Evolutionary conservation across 2,797 vertebrate genomes (phyloP).

Genomic region (Darevskia nairensis): DNA sequence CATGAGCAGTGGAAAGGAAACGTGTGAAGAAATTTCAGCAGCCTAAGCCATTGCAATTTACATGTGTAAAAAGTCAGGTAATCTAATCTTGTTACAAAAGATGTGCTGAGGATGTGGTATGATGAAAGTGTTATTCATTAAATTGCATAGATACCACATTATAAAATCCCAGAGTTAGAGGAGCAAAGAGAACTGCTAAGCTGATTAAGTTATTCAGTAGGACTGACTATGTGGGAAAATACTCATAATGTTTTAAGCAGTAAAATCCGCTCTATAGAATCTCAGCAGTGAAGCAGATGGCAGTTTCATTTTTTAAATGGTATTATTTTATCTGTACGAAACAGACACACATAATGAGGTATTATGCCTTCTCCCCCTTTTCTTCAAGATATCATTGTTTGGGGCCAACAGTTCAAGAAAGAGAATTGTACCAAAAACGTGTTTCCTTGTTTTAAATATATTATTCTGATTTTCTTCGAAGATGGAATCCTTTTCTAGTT

Average conservation of each 20-base stretch:
- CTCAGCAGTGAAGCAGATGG: not conserved
- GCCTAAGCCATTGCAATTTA: not conserved
- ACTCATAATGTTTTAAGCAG: constrained; percentile 1
- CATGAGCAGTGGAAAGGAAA: not conserved
- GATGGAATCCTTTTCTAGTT: not conserved
- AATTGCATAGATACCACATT: constrained; percentile 43
- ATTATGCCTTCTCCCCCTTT: not conserved
- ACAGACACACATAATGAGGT: not conserved
- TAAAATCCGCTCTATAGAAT: constrained; percentile 32
- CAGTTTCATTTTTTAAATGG: not conserved
- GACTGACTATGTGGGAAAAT: constrained; percentile 20
- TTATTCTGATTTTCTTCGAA: too few relatives aligned
- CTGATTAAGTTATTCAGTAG: constrained; percentile 46
- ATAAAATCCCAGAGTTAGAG: constrained; percentile 46
- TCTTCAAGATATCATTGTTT: not conserved
- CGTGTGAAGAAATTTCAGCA: not conserved
- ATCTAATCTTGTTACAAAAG: constrained; percentile 19
- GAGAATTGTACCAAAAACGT: not conserved
- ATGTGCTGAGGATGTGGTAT: constrained; percentile 28
- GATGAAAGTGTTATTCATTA: constrained; percentile 32
- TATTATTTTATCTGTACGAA: constrained; percentile 23
- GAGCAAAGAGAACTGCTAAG: constrained; percentile 28
- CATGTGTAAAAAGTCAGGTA: constrained; percentile 29
- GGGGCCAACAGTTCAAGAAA: not conserved
- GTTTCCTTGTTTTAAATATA: not conserved